Evolutionary conservation across 2,113 vertebrate genomes (phyloP), one percentile per base, ranked within the genome.

Genomic region (Probosciger aterrimus): DNA sequence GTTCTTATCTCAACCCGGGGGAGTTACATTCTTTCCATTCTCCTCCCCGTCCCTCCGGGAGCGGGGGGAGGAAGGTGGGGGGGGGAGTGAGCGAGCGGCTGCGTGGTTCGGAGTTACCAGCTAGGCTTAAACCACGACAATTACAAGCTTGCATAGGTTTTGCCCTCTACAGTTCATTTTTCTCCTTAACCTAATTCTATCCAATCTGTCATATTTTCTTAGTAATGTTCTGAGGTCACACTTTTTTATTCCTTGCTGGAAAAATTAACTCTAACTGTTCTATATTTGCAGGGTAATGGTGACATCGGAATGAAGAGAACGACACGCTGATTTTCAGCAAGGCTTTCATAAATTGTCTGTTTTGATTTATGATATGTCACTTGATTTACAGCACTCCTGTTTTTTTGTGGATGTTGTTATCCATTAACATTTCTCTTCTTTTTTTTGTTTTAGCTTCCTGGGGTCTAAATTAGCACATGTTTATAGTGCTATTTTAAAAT

Each of bases 301-400:
- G 92, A 94, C 94, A 95, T 86, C 90, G 93, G 39, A 95, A 81
- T 41, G 70, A 91, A 87, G 80, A 33, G 62, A 94, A 92, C 92
- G 90, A 83, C 85, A 93, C 24, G 60, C 75, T 68, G 93, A 78
- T 95, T 95, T 94, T 95, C 86, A 83, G 55, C 53, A 81, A 81
- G 39, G 55, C 30, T 93, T 96, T 94, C n/a, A 71, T 90, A 88
- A 93, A 86, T 90, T 92, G 63, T 91, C 64, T 88, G 19, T 33
- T 92, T 94, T 83, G 92, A 95, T 93, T 93, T 93, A 88, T 50
- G 64, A 18, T 77, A 43, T 82, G 43, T 70, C 76, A 47, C 43
- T 88, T 88, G 82, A 93, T 91, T 96, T 93, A 67, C 68, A 86
- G 60, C n/a, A 50, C 33, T 86, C 41, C 10, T 17, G 20, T 71